Evolutionary conservation across 2,113 vertebrate species (phyloP), one percentile per base, ranked within the genome.

Genomic region (Carassius auratus): DNA sequence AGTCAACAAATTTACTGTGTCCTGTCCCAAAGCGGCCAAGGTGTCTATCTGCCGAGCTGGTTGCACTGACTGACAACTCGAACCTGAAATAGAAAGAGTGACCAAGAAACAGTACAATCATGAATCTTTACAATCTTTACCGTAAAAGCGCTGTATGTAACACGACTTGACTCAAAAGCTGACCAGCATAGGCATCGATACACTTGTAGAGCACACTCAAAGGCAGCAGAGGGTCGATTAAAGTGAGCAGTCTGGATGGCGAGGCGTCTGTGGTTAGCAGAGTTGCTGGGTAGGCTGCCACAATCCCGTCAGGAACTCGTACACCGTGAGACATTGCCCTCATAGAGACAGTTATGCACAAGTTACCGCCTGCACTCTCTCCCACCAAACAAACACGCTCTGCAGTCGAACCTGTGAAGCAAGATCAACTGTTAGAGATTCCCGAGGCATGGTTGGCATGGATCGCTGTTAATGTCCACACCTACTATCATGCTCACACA

Each of bases 311-410:
- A 0, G 97, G 96, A n/a, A 96, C 87, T 0, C 95, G 90, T 12
- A 98, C 92, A 3, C 97, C 96, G 0, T 91, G 91, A 88, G 95
- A 92, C 0, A 96, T 91, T 4, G 96, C 96, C 45, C 95, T 96
- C 90, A 98, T 95, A 86, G 95, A 95, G 73, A 98, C 96, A 0
- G 96, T 96, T 89, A 98, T 93, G 91, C 97, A 97, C 76, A 98
- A 95, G 89, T 98, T 98, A 14, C 97, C 97, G 0, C 97, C 97
- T 0, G 97, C 97, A 2, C 97, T 97, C 94, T 97, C 97, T 3
- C 97, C 97, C 0, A 96, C 96, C 74, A 98, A 92, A 89, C 97
- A 97, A 6, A 98, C 94, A 0, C 94, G 92, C 81, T 97, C 94
- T 0, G 94, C 96, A 0, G 96, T 97, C 8, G 96, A 97, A 17